Base-by-base conservation (phyloP, 2,797 vertebrate genomes). In the Schizopygopsis pylzovi region DNA sequence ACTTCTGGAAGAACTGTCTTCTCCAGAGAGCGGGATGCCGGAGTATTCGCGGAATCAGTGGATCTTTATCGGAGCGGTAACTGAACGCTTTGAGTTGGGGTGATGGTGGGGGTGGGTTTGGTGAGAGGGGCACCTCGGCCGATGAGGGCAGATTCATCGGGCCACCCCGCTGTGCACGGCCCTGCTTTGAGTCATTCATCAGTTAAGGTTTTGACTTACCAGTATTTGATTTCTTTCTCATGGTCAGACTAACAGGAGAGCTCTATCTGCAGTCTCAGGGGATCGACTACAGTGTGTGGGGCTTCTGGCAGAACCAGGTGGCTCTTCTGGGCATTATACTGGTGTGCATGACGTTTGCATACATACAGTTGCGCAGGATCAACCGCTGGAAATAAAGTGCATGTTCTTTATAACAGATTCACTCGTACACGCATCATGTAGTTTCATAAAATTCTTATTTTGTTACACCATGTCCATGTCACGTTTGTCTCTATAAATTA, bases 261-360 rank as follows among this genome's bases (percentile, higher is more conserved):
- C 0, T 63, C 39, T 94, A 93, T 85, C 92, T 96, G 88, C 0
- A 79, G 0, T 4, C 4, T 3, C 93, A 94, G 89, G 88, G 45
- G 15, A 91, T 96, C 2, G 92, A 96, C 92, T 95, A 95, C 92
- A 96, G 95, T 1, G 6, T 8, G 0, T 96, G 96, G 96, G 96
- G 95, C 13, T 96, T 96, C 91, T 96, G 96, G 96, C 93, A 96
- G 92, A 97, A 96, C 70, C 77, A 94, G 37, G 92, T 96, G 89
- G 96, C 96, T 75, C 94, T 96, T 85, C n/a, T 95, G 84, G 93
- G 93, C 84, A 95, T 96, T 73, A 88, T 88, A 10, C 1, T 86
- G 54, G 68, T 91, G 79, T 96, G 94, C 87, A 93, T 96, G 93
- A 11, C 76, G 2, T 87, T 96, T 87, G 81, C 95, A 77, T 96